phyloP scores from a whole-genome alignment of 2,888 invertebrate species.

The Pharmacophagus antenor region DNA sequence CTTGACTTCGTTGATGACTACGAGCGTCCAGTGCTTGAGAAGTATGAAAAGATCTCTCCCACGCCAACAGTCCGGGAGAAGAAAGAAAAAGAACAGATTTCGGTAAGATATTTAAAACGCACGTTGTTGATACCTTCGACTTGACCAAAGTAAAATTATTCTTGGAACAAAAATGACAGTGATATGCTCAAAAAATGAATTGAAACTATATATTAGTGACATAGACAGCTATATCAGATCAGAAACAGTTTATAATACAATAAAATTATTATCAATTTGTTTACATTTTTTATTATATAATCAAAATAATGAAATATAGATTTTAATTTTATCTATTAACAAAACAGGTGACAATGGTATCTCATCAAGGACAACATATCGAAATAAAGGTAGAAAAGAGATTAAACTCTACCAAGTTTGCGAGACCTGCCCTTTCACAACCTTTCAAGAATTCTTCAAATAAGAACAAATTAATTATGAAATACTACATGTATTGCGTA shows the following conservation, averaged over 20 bases:
- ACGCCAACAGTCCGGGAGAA: slow-evolving; percentile 69
- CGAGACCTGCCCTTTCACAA: slow-evolving; percentile 18
- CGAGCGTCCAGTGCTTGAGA: slow-evolving; percentile 87
- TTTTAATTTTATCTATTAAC: slow-evolving; percentile 7
- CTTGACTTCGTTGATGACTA: slow-evolving; percentile 84
- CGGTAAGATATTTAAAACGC: slow-evolving; percentile 44
- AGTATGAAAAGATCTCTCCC: slow-evolving; percentile 82
- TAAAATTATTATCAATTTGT: not conserved
- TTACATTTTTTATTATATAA: too few relatives aligned
- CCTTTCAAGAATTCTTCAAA: slow-evolving; percentile 9
- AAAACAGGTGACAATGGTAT: slow-evolving; percentile 62
- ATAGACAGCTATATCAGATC: too few relatives aligned
- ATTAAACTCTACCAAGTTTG: slow-evolving; percentile 17
- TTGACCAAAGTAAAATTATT: too few relatives aligned
- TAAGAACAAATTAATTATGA: not conserved
- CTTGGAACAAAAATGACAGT: too few relatives aligned
- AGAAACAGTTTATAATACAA: too few relatives aligned
- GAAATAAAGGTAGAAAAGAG: slow-evolving; percentile 64
- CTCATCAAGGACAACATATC: slow-evolving; percentile 59
- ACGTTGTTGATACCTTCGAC: not conserved
- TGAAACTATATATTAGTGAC: too few relatives aligned
- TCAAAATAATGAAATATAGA: slow-evolving; percentile 2
- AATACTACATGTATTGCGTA: not conserved
- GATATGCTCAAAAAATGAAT: too few relatives aligned
- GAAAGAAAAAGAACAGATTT: slow-evolving; percentile 67